Conservation (phyloP, 1,140 invertebrate species). For the Diabrotica virgifera region DNA sequence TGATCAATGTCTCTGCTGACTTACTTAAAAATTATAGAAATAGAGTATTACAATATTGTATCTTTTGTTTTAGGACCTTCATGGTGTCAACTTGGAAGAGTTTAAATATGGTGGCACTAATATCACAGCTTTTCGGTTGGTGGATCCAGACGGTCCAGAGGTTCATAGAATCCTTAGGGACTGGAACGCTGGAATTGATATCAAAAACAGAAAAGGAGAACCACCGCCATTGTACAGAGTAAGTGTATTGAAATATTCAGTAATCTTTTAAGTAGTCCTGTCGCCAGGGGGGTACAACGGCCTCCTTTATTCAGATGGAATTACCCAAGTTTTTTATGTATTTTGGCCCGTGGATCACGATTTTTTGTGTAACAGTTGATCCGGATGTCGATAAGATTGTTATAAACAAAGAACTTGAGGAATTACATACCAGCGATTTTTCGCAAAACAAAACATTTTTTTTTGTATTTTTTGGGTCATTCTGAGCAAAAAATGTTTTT, state of each 20-base stretch:
- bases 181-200: conserved; percentile 56
- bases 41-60: not conserved
- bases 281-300: too few relatives aligned
- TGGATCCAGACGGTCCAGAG: conserved; percentile 72
- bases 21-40: not conserved
- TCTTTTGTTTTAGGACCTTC: conserved; percentile 69
- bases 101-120: conserved; percentile 93
- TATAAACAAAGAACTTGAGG: too few relatives aligned
- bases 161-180: conserved; percentile 75
- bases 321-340: too few relatives aligned
- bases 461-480: too few relatives aligned
- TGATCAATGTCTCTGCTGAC: not conserved
- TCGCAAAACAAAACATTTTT: too few relatives aligned
- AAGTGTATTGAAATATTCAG: not conserved
- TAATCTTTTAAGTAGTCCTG: too few relatives aligned
- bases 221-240: conserved; percentile 15
- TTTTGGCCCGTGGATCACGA: too few relatives aligned
- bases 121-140: conserved; percentile 83
- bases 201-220: conserved; percentile 35
- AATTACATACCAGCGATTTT: too few relatives aligned
- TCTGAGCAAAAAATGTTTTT: too few relatives aligned
- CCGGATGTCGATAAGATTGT: too few relatives aligned
- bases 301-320: too few relatives aligned
- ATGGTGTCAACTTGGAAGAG: conserved; percentile 86
- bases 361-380: too few relatives aligned